These are phyloP conservation scores for Zoanthus solanderi DNA, from an alignment of 92 coral and sea anemone species.

Conservation along the genomic window DNA sequence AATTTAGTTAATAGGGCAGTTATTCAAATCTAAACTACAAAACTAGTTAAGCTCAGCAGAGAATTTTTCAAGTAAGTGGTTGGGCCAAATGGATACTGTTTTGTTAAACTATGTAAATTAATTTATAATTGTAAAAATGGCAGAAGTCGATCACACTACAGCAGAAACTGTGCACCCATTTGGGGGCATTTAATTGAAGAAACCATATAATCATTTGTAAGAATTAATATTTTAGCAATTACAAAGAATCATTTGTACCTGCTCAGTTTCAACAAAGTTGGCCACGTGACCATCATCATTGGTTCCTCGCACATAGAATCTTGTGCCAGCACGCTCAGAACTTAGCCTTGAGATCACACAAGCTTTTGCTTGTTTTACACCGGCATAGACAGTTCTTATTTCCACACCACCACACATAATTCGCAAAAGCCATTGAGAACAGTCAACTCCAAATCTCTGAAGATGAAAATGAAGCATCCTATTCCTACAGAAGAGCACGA, in stretches of 20 bases:
- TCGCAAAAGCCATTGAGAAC: conserved; percentile 86
- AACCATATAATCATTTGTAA: no score
- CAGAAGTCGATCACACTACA: no score
- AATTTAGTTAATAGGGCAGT: no score
- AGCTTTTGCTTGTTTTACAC: conserved; percentile 95
- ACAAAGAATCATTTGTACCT: conserved; percentile 56
- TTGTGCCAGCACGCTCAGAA: conserved; percentile 98
- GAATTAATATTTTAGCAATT: no score
- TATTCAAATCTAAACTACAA: no score
- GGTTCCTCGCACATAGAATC: conserved; percentile 97
- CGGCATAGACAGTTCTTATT: conserved; percentile 91
- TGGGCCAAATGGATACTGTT: no score
- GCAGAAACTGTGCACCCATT: no score
- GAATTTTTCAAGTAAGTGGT: no score
- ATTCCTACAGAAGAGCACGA: conserved; percentile 68
- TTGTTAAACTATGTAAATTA: no score
- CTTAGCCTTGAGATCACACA: conserved; percentile 91
- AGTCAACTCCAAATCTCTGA: conserved; percentile 88
- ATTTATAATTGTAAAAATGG: no score
- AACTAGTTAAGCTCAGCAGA: no score
- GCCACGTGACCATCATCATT: conserved; percentile 99
- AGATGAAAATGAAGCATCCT: conserved; percentile 93
- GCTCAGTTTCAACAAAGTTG: conserved; percentile 99
- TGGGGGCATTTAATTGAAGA: no score
- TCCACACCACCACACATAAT: conserved; percentile 97